Conservation (phyloP, 37 sponge, comb jelly and placozoan genomes). For the Sycon ciliatum region DNA sequence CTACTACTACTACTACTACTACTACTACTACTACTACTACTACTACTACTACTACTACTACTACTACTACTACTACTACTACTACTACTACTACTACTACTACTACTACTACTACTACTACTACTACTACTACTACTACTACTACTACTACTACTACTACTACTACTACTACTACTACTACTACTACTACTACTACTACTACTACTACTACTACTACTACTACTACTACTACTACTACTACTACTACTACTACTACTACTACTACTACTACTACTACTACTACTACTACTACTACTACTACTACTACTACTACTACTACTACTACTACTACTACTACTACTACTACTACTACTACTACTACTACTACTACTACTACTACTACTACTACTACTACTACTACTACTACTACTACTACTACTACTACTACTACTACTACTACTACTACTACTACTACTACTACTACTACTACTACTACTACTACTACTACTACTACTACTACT, state of each 20-base stretch:
- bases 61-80: conserved; percentile 8
- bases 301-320: conserved; percentile 8
- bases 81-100: conserved; percentile 8
- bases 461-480: conserved; percentile 6
- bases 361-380: conserved; percentile 8
- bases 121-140: conserved; percentile 8
- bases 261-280: conserved; percentile 8
- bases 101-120: conserved; percentile 6
- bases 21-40: conserved; percentile 8
- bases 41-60: conserved; percentile 6
- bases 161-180: conserved; percentile 6
- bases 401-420: conserved; percentile 6
- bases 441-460: conserved; percentile 8
- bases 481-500: conserved; percentile 8
- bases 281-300: conserved; percentile 6
- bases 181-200: conserved; percentile 8
- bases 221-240: conserved; percentile 6
- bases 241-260: conserved; percentile 8
- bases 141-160: conserved; percentile 8
- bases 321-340: conserved; percentile 8
- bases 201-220: conserved; percentile 8
- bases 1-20: conserved; percentile 8
- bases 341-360: conserved; percentile 6
- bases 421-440: conserved; percentile 8
- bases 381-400: conserved; percentile 8